Percentiles rank a stretch among this genome's conserved stretches.
phyloP scores from a whole-genome alignment of 2,113 vertebrate genomes.

The Mobula birostris region DNA sequence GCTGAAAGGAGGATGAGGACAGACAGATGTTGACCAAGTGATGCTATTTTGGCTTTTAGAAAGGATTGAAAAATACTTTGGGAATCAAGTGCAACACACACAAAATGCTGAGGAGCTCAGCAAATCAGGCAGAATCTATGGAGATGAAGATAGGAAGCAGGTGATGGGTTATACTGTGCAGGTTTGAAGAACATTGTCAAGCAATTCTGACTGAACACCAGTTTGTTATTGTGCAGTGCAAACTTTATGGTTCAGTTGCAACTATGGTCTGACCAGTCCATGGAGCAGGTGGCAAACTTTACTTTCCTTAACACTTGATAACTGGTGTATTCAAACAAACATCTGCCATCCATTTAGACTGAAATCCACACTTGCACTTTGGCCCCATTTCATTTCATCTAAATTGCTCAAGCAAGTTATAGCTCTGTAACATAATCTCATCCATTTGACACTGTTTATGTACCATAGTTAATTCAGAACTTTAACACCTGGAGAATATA shows the following conservation, averaged over 20 bases:
- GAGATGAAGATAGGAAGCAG: too few species aligned
- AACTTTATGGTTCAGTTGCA: neutral
- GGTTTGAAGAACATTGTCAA: neutral
- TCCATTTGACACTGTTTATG: neutral
- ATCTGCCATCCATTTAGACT: neutral
- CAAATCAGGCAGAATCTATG: too few species aligned
- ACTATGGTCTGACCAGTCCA: neutral
- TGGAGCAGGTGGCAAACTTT: neutral
- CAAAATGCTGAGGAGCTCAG: too few species aligned
- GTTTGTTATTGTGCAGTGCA: neutral
- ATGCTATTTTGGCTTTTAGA: neutral
- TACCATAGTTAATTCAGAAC: neutral
- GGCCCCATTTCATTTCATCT: neutral
- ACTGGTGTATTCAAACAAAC: neutral
- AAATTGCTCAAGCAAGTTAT: neutral
- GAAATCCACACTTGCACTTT: neutral
- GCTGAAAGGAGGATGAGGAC: neutral
- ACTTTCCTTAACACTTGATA: neutral
- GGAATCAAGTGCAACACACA: too few species aligned
- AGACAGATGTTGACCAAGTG: neutral
- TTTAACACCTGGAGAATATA: neutral
- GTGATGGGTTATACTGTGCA: neutral
- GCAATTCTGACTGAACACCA: neutral
- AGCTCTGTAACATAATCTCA: neutral
- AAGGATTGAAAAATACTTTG: neutral